Evolutionary conservation across 92 coral and sea anemone genomes (phyloP), one percentile per base, ranked within the genome.

Genomic region (Palythoa caribaeorum): DNA sequence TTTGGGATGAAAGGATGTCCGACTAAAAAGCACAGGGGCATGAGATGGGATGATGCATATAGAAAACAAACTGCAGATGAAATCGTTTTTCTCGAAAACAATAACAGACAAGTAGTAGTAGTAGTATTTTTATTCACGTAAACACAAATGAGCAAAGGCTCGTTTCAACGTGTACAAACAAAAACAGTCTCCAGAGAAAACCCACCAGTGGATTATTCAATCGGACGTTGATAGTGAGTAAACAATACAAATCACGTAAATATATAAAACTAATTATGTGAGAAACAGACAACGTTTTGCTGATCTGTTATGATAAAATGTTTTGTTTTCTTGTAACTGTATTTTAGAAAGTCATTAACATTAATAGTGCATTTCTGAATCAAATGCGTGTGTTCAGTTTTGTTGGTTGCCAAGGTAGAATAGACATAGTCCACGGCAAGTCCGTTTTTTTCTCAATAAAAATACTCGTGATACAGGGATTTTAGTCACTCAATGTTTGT

Each of bases 11-110:
- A 0, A 0, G 9, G 52, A 50, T 94, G 84, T 77, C 92, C 93
- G 9, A 87, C 87, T 91, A 70, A 91, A 75, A 91, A 84, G 54
- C 92, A 89, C 47, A 84, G 94, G 85, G 84, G 84, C 80, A 80
- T 88, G 62, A 79, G 89, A 63, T 91, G 93, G 89, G 91, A 93
- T 8, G 91, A 89, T 83, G 79, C 87, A 78, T 83, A 83, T 38
- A 74, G 87, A 21, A 86, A 86, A 81, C 87, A 87, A 38, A 84
- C 73, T 80, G 50, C 92, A 63, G 78, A 87, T 76, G 93, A 0
- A 80, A 83, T 77, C 50, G 71, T 85, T 85, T 92, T 74, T 72
- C 17, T 87, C 52, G 83, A 80, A 87, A 78, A 55, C 38, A 88
- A 93, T 70, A 69, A 92, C n/a, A n/a, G n/a, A n/a, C n/a, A n/a